A percentile compares a stretch with the other conserved stretches of the same genome.
phyloP scores from a whole-genome alignment of 2,888 invertebrate genomes.

The Torymus aiolomorphi region DNA sequence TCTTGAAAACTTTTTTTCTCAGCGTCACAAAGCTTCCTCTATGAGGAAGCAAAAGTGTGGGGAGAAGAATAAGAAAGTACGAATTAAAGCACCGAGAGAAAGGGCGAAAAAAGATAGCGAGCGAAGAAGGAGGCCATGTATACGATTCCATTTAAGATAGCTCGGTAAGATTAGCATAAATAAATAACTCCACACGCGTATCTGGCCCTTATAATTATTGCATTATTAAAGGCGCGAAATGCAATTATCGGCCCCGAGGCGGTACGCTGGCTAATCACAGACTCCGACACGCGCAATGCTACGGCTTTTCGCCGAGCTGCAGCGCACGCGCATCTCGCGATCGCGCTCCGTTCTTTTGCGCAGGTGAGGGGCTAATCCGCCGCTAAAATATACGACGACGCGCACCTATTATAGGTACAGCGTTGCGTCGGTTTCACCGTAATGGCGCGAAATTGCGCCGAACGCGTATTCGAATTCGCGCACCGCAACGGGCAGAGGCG shows the following conservation, averaged over 20 bases:
- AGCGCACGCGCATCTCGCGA: neutral
- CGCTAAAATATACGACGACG: conserved; percentile 18
- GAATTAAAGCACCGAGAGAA: neutral
- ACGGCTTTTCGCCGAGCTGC: conserved; percentile 6
- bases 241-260: conserved; percentile 64
- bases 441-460: conserved; percentile 28
- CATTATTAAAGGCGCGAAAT: conserved; percentile 66
- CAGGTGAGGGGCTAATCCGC: conserved; percentile 29
- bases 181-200: conserved; percentile 63
- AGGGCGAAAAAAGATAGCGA: conserved; percentile 27
- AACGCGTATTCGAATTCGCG: neutral
- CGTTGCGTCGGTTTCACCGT: neutral
- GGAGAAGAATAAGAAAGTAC: neutral
- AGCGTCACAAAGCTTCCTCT: too few species aligned
- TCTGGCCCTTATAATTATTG: conserved; percentile 65
- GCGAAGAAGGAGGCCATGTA: conserved; percentile 14
- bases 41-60: too few species aligned
- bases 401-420: neutral
- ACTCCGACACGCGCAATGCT: conserved; percentile 38
- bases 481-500: too few species aligned
- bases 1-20: too few species aligned
- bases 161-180: conserved; percentile 64
- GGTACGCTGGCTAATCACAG: conserved; percentile 62
- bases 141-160: conserved; percentile 62
- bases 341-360: conserved; percentile 6